Evolutionary conservation across 2,113 vertebrate species (phyloP).

Genomic region (Potamarius usumacintae): DNA sequence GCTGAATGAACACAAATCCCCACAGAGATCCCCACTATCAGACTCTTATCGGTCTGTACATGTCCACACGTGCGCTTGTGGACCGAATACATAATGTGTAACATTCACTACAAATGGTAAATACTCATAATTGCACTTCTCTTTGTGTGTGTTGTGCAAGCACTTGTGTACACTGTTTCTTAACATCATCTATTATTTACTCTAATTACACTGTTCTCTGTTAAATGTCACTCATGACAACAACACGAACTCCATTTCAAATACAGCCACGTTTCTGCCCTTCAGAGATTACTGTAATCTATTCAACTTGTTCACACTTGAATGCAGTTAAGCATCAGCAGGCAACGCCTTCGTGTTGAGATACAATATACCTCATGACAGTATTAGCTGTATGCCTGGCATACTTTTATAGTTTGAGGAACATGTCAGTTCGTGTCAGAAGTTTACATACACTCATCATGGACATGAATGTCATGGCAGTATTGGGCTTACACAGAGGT

Average conservation of each 20-base stretch:
- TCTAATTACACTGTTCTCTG: neutral
- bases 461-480: too few relatives aligned
- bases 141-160: neutral
- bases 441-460: too few relatives aligned
- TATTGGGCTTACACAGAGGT: too few relatives aligned
- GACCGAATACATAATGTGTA: neutral
- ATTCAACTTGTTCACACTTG: slow-evolving; percentile 11
- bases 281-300: neutral
- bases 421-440: neutral
- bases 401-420: neutral
- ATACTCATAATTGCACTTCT: neutral
- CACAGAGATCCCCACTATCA: too few relatives aligned
- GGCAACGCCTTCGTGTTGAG: neutral
- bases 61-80: neutral
- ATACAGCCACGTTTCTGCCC: neutral
- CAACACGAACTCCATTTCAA: neutral
- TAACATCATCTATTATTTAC: neutral
- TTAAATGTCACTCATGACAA: neutral
- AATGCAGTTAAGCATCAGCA: neutral
- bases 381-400: neutral
- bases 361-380: neutral
- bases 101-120: neutral
- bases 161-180: neutral
- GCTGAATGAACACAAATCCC: too few relatives aligned
- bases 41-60: too few relatives aligned